phyloP scores from a whole-genome alignment of 2,113 vertebrate species.

The Pogonocichla stellata region DNA sequence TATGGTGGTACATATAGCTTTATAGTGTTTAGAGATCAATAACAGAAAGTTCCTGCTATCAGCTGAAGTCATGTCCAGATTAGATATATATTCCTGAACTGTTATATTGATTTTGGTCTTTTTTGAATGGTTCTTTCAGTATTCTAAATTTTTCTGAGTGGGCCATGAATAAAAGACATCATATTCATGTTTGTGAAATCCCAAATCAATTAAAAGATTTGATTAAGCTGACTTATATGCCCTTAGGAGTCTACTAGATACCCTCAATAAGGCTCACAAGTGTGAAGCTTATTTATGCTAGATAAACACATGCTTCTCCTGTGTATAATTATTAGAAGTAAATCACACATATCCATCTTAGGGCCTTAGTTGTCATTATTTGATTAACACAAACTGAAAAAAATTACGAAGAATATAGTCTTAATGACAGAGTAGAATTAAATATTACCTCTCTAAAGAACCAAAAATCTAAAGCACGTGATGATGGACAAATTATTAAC shows the following conservation, averaged over 20 bases:
- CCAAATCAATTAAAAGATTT: neutral
- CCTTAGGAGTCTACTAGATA: neutral
- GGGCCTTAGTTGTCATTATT: neutral
- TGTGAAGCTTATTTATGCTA: neutral
- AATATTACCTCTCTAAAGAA: neutral
- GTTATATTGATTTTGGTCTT: neutral
- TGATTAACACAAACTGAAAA: neutral
- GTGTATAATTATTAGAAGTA: neutral
- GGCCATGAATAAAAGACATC: neutral
- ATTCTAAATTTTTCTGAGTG: neutral
- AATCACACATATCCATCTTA: neutral
- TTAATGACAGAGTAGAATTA: neutral
- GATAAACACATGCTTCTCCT: neutral
- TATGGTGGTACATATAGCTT: neutral
- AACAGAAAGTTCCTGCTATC: neutral
- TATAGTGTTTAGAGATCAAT: neutral
- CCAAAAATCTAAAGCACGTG: neutral
- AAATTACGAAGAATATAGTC: neutral
- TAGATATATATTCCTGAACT: neutral
- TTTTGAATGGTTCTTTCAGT: neutral
- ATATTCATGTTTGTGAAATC: neutral
- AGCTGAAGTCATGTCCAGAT: neutral
- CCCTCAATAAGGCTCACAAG: neutral
- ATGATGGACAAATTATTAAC: neutral
- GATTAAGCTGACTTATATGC: neutral